A percentile compares a stretch with the other conserved stretches of the same genome.
Evolutionary conservation across 2,797 vertebrate species (phyloP).

Genomic region (Diplodus sargus): DNA sequence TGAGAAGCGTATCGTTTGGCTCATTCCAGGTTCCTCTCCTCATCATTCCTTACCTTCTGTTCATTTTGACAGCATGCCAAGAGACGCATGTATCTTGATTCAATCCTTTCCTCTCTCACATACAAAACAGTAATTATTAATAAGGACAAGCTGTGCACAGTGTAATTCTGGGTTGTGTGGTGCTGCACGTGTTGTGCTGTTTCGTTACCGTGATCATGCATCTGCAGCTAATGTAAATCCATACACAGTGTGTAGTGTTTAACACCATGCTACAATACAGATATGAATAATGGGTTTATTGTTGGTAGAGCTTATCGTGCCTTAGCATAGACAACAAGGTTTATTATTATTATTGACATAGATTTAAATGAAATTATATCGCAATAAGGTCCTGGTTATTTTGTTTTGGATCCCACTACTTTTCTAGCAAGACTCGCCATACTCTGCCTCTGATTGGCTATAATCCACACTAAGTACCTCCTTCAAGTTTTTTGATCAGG

Average conservation of each 20-base stretch:
- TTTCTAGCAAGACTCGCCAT: too few species aligned
- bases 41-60: conserved; percentile 51
- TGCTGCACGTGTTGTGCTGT: not conserved
- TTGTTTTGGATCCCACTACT: too few species aligned
- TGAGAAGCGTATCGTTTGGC: conserved; percentile 39
- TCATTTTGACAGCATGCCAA: conserved; percentile 54
- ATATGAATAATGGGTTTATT: not conserved
- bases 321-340: not conserved
- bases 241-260: not conserved
- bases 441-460: too few species aligned
- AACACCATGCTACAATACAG: not conserved
- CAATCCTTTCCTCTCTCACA: conserved; percentile 21
- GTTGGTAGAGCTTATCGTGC: not conserved
- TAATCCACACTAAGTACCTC: too few species aligned
- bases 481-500: too few species aligned
- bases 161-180: not conserved
- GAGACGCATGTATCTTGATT: conserved; percentile 41
- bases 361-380: not conserved
- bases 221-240: not conserved
- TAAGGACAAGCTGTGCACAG: conserved; percentile 22
- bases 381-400: not conserved
- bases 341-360: not conserved
- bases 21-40: conserved; percentile 40
- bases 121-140: conserved; percentile 33
- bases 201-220: not conserved